Percentiles rank a stretch among this genome's conserved stretches.
phyloP scores from a whole-genome alignment of 2,113 vertebrate species.

The Trichechus manatus region DNA sequence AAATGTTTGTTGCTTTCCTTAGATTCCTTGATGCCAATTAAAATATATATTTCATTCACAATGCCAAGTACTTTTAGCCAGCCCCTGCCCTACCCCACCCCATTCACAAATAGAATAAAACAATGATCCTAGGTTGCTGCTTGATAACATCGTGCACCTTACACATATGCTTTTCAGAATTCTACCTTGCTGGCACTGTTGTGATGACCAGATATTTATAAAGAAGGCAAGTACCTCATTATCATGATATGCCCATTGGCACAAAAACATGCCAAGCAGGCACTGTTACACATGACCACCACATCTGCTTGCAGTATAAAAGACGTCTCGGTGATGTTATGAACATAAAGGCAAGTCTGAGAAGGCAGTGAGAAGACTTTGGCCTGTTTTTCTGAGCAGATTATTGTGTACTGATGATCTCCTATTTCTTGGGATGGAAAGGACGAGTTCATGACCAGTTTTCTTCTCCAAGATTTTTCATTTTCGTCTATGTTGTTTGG shows the following conservation, averaged over 20 bases:
- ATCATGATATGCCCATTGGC: conserved; percentile 99
- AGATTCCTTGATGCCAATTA: conserved; percentile 40
- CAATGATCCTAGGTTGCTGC: background rate
- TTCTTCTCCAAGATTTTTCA: conserved; percentile 93
- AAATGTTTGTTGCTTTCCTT: conserved; percentile 50
- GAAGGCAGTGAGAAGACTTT: conserved; percentile 98
- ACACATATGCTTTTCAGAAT: background rate
- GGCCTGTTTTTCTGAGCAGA: conserved; percentile 99
- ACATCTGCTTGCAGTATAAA: conserved; percentile 96
- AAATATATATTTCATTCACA: conserved; percentile 33
- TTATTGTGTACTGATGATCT: conserved; percentile 95
- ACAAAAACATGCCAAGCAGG: conserved; percentile 97
- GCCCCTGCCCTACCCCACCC: background rate
- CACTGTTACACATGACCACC: conserved; percentile 94
- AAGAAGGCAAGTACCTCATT: conserved; percentile 93
- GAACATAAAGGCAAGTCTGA: conserved; percentile 96
- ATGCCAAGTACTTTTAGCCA: conserved; percentile 31
- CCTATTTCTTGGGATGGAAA: conserved; percentile 94
- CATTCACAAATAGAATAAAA: conserved; percentile 20
- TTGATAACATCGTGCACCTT: background rate
- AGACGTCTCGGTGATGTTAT: conserved; percentile 99
- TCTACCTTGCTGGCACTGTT: conserved; percentile 33
- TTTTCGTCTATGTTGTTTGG: conserved; percentile 91
- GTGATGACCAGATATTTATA: conserved; percentile 63
- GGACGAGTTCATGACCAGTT: conserved; percentile 94